These are phyloP conservation scores for Halyomorpha halys DNA, from an alignment of 1,140 invertebrate species.

Conservation along the genomic window DNA sequence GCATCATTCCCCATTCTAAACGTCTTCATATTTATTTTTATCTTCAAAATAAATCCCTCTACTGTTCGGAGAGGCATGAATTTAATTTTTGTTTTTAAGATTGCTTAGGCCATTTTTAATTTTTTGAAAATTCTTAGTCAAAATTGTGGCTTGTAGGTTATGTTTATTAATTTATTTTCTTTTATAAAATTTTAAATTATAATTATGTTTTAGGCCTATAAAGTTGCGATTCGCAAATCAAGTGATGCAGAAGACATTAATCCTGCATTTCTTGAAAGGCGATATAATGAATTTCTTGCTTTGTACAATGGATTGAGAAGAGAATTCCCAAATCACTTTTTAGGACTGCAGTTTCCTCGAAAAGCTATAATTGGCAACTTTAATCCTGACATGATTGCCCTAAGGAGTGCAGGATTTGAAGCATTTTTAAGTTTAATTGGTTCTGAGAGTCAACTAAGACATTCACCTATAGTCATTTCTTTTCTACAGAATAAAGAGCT, in stretches of 20 bases:
- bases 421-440: slow-evolving; percentile 50
- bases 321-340: slow-evolving; percentile 46
- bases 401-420: slow-evolving; percentile 60
- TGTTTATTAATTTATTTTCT: background rate
- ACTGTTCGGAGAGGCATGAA: too few species aligned
- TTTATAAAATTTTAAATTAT: background rate
- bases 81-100: too few species aligned
- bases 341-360: slow-evolving; percentile 53
- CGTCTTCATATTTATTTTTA: too few species aligned
- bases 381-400: slow-evolving; percentile 54
- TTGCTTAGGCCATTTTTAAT: too few species aligned
- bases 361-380: slow-evolving; percentile 68
- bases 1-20: too few species aligned
- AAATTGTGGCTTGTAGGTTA: too few species aligned
- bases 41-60: too few species aligned
- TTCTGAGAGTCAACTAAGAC: slow-evolving; percentile 45
- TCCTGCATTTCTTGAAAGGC: slow-evolving; percentile 53
- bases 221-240: slow-evolving; percentile 46
- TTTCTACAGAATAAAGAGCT: slow-evolving; percentile 61
- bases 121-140: too few species aligned
- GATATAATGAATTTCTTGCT: slow-evolving; percentile 65
- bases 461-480: slow-evolving; percentile 46
- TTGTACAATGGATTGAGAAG: slow-evolving; percentile 52
- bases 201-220: slow-evolving; percentile 38
- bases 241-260: slow-evolving; percentile 41